Evolutionary conservation across 1,140 invertebrate genomes (phyloP), one percentile per base, ranked within the genome.

Genomic region (Penaeus indicus): DNA sequence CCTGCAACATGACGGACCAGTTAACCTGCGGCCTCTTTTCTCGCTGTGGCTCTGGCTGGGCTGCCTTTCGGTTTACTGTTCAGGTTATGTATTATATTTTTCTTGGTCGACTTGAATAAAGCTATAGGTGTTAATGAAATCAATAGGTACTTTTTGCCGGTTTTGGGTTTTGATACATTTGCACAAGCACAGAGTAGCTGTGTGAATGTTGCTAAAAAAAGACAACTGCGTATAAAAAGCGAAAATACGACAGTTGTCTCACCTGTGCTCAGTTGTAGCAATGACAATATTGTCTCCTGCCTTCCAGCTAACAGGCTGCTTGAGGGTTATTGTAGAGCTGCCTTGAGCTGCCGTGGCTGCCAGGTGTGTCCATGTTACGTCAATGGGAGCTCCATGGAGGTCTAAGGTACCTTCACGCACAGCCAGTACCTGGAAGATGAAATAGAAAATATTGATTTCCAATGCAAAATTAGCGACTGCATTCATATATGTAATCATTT

Each of bases 241-340:
- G 10, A 54, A 1, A 16, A 54, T 1, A 16, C 16, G 16, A 1
- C 27, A 18, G 21, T n/a, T 2, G 2, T 69, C 63, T 89, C 32
- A 87, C 84, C 88, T 88, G 54, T n/a, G 42, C 13, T 85, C 90
- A 18, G 90, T 90, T 32, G 90, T 78, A 32, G 90, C 90, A 22
- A 90, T 89, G 38, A 90, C 88, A 47, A 90, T 89, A 64, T 90
- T 27, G 79, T 88, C 86, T 16, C 87, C 90, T 10, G 85, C 69
- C 54, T 80, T 84, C 90, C 90, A 90, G 38, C 79, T 86, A 22
- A 90, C 90, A 3, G 81, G 69, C 10, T 62, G 75, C 54, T 81
- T 80, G 32, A 90, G 87, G 60, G 54, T 85, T 77, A 90, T 85
- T 21, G 18, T 42, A 10, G 72, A 77, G 69, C 63, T 84, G 18